Percentiles rank a stretch among this genome's conserved stretches.
Conservation (phyloP, 2,113 vertebrate genomes). For the Callocephalon fimbriatum region DNA sequence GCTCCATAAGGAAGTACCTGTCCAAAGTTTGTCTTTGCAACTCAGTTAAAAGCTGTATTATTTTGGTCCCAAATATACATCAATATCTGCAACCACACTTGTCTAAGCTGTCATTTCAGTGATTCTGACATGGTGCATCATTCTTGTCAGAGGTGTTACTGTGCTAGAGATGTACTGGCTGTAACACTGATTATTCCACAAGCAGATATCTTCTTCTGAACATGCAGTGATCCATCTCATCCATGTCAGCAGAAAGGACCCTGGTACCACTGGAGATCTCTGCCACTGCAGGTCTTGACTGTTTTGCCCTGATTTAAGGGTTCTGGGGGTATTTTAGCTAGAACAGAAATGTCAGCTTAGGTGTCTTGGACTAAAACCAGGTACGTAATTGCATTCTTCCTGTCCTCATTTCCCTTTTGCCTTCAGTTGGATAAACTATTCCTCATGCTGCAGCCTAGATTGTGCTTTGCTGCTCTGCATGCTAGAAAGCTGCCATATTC, state of each 20-base stretch:
- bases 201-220: neutral
- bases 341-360: neutral
- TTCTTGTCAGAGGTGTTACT: neutral
- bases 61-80: neutral
- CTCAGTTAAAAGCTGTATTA: neutral
- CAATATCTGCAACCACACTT: neutral
- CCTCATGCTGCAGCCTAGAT: neutral
- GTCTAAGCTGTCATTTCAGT: neutral
- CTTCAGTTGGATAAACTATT: constrained; percentile 22
- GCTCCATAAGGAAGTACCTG: neutral
- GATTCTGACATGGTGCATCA: neutral
- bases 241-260: neutral
- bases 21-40: neutral
- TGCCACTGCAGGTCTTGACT: neutral
- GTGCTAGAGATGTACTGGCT: neutral
- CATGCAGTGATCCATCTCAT: neutral
- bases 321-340: neutral
- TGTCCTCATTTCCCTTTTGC: constrained; percentile 19
- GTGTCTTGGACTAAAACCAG: constrained; percentile 4
- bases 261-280: neutral
- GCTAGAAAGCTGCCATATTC: constrained; percentile 43
- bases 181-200: neutral
- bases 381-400: constrained; percentile 16
- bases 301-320: neutral
- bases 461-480: neutral